phyloP scores from a whole-genome alignment of 2,888 invertebrate genomes.

The Hemistola chrysoprasaria region DNA sequence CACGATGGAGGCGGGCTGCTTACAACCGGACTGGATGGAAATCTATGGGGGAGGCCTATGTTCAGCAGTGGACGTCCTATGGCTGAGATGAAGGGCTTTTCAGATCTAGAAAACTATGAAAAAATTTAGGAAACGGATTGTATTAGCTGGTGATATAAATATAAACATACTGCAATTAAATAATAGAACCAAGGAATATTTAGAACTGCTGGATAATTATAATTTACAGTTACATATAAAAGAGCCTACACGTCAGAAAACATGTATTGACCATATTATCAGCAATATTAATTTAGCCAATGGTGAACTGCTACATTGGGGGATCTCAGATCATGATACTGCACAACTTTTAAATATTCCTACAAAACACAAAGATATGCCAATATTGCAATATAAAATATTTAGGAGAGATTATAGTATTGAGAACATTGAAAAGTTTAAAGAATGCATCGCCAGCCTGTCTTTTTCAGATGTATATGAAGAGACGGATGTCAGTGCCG shows the following conservation, averaged over 20 bases:
- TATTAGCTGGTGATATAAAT: no score
- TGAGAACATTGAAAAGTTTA: not conserved
- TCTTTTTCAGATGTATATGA: not conserved
- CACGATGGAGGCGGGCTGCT: no score
- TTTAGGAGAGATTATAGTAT: not conserved
- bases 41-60: no score
- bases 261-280: no score
- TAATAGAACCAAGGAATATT: no score
- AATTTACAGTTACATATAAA: not conserved
- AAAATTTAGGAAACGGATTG: no score
- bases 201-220: not conserved
- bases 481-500: not conserved
- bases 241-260: not conserved
- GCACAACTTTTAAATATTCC: constrained; percentile 1
- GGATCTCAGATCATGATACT: constrained; percentile 1
- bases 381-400: not conserved
- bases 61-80: no score
- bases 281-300: not conserved
- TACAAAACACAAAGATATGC: not conserved
- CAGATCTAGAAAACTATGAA: no score
- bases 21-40: no score
- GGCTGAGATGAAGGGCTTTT: no score
- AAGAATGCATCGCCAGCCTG: not conserved
- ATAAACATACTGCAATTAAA: no score
- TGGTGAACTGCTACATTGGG: constrained; percentile 1